Conservation (phyloP, 2,113 vertebrate genomes). For the Lanius ludovicianus region DNA sequence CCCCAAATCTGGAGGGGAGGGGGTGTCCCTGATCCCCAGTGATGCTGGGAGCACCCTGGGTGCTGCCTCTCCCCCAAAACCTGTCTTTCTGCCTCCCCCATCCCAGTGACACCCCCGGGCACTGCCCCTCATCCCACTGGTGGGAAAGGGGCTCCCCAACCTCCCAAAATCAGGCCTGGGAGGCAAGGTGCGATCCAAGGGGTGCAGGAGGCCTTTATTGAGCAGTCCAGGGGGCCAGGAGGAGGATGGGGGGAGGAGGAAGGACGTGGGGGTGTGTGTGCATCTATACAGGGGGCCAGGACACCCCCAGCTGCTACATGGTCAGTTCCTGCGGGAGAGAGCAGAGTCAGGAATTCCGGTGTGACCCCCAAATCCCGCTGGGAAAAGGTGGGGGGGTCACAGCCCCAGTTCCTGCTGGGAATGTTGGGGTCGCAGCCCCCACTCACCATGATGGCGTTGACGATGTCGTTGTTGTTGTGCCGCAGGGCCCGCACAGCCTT, state of each 20-base stretch:
- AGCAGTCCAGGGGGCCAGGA: slow-evolving; percentile 1
- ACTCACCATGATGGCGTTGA: slow-evolving; percentile 98
- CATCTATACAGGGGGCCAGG: slow-evolving; percentile 35
- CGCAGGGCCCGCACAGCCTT: slow-evolving; percentile 91
- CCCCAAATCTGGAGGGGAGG: too few species aligned
- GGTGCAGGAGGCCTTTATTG: slow-evolving; percentile 57
- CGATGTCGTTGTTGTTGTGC: slow-evolving; percentile 98
- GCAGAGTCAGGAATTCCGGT: fast-evolving
- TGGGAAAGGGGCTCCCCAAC: background rate
- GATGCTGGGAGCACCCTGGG: background rate
- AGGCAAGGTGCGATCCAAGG: slow-evolving; percentile 1
- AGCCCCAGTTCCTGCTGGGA: fast-evolving
- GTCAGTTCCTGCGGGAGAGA: slow-evolving; percentile 73
- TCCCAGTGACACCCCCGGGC: background rate
- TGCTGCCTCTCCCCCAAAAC: background rate
- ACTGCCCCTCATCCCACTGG: background rate
- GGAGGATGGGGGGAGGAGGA: background rate
- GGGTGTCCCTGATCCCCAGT: background rate
- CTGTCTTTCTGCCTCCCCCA: too few species aligned
- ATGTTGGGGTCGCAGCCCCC: fast-evolving
- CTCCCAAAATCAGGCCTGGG: background rate
- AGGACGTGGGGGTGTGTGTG: background rate
- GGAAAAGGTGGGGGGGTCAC: background rate
- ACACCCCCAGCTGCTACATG: slow-evolving; percentile 64
- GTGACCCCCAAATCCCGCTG: background rate